A percentile compares a stretch with the other conserved stretches of the same genome.
Evolutionary conservation across 2,888 invertebrate genomes (phyloP).

Genomic region (Hipparchia sbordonii): DNA sequence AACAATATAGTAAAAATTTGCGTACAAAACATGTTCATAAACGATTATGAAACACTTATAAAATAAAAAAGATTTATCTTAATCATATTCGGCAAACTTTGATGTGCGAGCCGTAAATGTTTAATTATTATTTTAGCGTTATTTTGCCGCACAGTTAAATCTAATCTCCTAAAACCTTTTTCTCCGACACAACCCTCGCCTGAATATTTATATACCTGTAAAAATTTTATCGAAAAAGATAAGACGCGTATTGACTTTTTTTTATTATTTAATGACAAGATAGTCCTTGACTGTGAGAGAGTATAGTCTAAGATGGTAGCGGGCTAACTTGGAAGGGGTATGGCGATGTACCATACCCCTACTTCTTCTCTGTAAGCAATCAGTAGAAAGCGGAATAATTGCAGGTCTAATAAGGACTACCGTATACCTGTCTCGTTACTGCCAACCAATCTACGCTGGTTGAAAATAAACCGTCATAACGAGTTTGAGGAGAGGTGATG

Average conservation of each 20-base stretch:
- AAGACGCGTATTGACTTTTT: neutral
- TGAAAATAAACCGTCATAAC: conserved; percentile 59
- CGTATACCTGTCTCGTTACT: conserved; percentile 74
- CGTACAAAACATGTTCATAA: too few relatives aligned
- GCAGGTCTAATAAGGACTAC: conserved; percentile 72
- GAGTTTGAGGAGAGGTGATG: conserved; percentile 65
- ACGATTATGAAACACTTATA: too few relatives aligned
- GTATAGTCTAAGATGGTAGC: too few relatives aligned
- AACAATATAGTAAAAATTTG: too few relatives aligned
- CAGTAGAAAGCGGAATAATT: conserved; percentile 56
- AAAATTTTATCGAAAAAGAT: neutral
- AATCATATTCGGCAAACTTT: too few relatives aligned
- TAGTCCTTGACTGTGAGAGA: too few relatives aligned
- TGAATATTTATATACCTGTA: neutral
- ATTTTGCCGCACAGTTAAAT: neutral
- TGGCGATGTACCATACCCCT: too few relatives aligned
- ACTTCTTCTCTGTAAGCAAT: conserved; percentile 24
- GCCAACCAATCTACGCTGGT: conserved; percentile 70
- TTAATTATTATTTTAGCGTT: neutral
- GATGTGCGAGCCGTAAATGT: neutral
- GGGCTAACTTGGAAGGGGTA: too few relatives aligned
- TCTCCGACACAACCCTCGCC: neutral
- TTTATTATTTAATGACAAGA: neutral
- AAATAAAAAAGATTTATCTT: too few relatives aligned
- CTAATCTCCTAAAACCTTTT: too few relatives aligned